Evolutionary conservation across 2,888 invertebrate genomes (phyloP), one percentile per base, ranked within the genome.

Genomic region (Orthonychiurus folsomi): DNA sequence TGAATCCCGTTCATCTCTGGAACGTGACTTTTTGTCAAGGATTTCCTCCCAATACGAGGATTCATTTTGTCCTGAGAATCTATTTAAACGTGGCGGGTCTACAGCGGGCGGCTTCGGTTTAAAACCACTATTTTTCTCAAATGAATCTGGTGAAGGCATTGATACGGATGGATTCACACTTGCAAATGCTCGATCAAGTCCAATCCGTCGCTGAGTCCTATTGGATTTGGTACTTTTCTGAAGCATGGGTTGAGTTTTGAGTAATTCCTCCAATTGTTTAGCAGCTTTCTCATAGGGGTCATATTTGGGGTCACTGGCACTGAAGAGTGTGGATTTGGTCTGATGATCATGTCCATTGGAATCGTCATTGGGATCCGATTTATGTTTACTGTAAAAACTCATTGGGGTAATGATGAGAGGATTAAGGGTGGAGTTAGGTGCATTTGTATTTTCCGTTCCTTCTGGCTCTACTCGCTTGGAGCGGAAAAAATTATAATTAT

Each of bases 281-380:
- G 69, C 69, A 48, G 72, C 72, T 62, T 69, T 71, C 59, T 72
- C 72, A 61, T 72, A 72, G 9, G 70, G 70, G 59, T 72, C 72
- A 61, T 72, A 72, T 24, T 63, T 59, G n/a, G 69, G 60, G 28
- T 69, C 69, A 18, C 66, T 64, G 23, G 60, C 48, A n/a, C 52
- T 62, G 12, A 67, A 24, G 50, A 69, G 48, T n/a, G 25, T 28
- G 3, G 27, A 47, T 47, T 61, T 25, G 48, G 9, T 37, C 28
- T 54, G 27, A 37, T 3, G 3, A 20, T 57, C 20, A 57, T 37
- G n/a, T 23, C 24, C 18, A 20, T 50, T 59, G 48, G 48, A 48
- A 20, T 23, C 50, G 26, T 48, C 18, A 20, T 26, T 48, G 60
- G 52, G 12, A 56, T 57, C 24, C 50, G 47, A n/a, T 55, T 21